Percentiles rank a stretch among this genome's conserved stretches.
Evolutionary conservation across 1,140 invertebrate species (phyloP).

Genomic region (Panulirus ornatus): DNA sequence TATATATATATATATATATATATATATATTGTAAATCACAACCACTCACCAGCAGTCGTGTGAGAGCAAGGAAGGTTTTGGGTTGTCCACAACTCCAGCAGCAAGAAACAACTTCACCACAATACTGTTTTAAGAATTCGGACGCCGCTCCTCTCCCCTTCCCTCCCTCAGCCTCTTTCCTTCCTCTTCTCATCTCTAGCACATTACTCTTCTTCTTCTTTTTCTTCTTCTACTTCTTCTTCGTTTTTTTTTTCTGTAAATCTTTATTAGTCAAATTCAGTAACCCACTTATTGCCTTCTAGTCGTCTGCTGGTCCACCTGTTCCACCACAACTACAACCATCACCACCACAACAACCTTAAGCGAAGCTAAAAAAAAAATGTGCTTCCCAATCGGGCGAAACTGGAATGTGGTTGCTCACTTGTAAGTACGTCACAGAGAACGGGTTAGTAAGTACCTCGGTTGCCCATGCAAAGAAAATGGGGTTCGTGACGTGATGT

Average conservation of each 20-base stretch:
- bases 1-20: too few species aligned
- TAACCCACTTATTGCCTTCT: conserved; percentile 40
- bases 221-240: background rate
- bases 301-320: conserved; percentile 30
- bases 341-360: conserved; percentile 17
- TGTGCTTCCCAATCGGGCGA: conserved; percentile 13
- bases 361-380: conserved; percentile 3
- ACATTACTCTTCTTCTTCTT: too few species aligned
- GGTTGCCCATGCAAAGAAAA: conserved; percentile 49
- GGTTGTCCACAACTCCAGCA: too few species aligned
- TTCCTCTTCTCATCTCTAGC: too few species aligned
- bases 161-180: too few species aligned
- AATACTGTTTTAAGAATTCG: conserved; percentile 13
- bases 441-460: conserved; percentile 34
- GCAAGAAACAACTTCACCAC: background rate
- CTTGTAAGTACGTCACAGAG: conserved; percentile 32
- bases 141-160: too few species aligned
- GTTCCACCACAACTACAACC: conserved; percentile 23
- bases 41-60: background rate
- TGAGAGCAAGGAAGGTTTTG: too few species aligned
- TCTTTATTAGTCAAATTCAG: background rate
- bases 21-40: background rate
- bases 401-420: conserved; percentile 5
- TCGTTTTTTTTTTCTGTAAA: background rate
- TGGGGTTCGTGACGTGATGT: conserved; percentile 42